Evolutionary conservation across 2,888 invertebrate species (phyloP), one percentile per base, ranked within the genome.

Genomic region (Eupithecia vulgata): DNA sequence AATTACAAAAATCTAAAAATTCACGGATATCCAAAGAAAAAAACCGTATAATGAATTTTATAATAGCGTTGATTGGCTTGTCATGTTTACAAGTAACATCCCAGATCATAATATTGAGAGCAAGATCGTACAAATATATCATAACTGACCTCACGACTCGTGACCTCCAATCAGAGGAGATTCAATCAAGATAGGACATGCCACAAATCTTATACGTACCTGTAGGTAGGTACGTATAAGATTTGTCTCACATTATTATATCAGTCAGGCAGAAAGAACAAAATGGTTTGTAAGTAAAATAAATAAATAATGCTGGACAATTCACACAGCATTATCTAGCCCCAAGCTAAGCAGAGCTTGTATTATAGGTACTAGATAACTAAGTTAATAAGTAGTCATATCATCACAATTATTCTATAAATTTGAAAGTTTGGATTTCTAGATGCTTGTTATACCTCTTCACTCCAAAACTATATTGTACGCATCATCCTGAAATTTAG

Each of bases 101-200:
- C 67, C 48, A 77, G 75, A 74, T 79, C 79, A 80, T 67, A 82
- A 79, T 78, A 81, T 79, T 81, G 77, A 74, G 79, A 81, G 80
- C 77, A 80, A 79, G 83, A 81, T 82, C 81, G 83, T 85, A 87
- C 79, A 87, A 86, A 88, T 84, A 88, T 84, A 87, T 85, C 82
- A 82, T 82, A 82, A 83, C 83, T 85, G 85, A 88, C 85, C 87
- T 83, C 81, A 80, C 81, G 82, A 85, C 86, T 83, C 81, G 78
- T 79, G 82, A 85, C 86, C 87, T 83, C 82, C 77, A 83, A 83
- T 83, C 84, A 82, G 81, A 73, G 70, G 79, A 82, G 85, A 89
- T 86, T 83, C 78, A 79, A 80, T 80, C 78, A 75, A 86, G 87
- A 89, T 88, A 82, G 78, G 80, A 78, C 68, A 69, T 78, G 70